These are phyloP conservation scores for Cyphomyrmex costatus DNA, from an alignment of 1,140 invertebrate species.

Conservation along the genomic window DNA sequence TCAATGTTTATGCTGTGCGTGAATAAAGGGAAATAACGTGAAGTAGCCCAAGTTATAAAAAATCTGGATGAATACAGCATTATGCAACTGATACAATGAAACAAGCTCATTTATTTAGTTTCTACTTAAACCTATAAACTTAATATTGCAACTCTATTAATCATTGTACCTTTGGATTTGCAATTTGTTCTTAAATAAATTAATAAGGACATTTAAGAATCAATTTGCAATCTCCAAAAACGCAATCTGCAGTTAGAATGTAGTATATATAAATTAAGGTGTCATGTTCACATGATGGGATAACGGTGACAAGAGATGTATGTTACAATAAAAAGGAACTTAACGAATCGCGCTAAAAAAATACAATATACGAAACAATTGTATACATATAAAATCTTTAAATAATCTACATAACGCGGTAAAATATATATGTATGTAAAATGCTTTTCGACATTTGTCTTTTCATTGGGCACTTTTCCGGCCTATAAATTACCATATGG, in stretches of 20 bases:
- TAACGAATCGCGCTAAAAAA: slow-evolving; percentile 82
- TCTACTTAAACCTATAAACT: slow-evolving; percentile 61
- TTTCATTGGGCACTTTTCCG: slow-evolving; percentile 75
- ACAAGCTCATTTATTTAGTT: slow-evolving; percentile 77
- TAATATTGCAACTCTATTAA: slow-evolving; percentile 68
- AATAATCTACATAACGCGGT: slow-evolving; percentile 79
- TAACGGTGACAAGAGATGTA: slow-evolving; percentile 78
- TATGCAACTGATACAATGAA: slow-evolving; percentile 73
- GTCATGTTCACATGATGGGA: slow-evolving; percentile 71
- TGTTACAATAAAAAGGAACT: slow-evolving; percentile 81
- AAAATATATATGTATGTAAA: slow-evolving; percentile 50
- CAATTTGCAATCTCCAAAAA: slow-evolving; percentile 38
- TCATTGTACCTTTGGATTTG: slow-evolving; percentile 48
- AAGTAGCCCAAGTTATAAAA: slow-evolving; percentile 17
- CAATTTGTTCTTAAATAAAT: slow-evolving; percentile 45
- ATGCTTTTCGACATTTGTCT: slow-evolving; percentile 9
- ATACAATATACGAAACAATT: slow-evolving; percentile 78
- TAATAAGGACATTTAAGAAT: slow-evolving; percentile 4
- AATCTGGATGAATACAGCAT: slow-evolving; percentile 67
- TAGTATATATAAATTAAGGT: slow-evolving; percentile 72
- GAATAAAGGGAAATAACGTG: slow-evolving; percentile 9
- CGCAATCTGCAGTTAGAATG: slow-evolving; percentile 25
- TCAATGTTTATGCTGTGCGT: background rate
- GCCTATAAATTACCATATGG: slow-evolving; percentile 73
- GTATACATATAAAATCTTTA: slow-evolving; percentile 82